Base-by-base conservation (phyloP, 1,140 invertebrate genomes). In the Papilio polytes region DNA sequence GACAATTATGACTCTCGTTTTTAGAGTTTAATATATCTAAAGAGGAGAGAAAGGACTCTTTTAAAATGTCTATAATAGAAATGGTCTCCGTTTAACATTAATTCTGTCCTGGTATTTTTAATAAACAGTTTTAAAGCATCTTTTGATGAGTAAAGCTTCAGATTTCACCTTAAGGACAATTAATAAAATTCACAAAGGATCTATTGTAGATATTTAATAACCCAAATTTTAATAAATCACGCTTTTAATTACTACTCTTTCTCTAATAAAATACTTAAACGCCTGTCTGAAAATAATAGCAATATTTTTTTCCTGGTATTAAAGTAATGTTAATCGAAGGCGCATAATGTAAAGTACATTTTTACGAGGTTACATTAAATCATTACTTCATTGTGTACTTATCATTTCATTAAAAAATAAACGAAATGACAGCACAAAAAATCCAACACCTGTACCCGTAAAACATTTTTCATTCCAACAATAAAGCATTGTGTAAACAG, bases 391-490 rank as follows among this genome's bases (percentile, higher is more conserved):
- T 31, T 63, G 22, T 70, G 6, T 70, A 13, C 6, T 26, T 70
- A 70, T 70, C 26, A 31, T 70, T 70, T 31, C 13, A 31, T 70
- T 31, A 31, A 70, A 31, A 70, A 36, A 70, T 31, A 31, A 31
- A 70, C 18, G 22, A 70, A 70, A 70, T 70, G 26, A 31, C 63
- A 70, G 13, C 13, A 15, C 63, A 70, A 70, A 70, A 70, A 70
- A 36, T 18, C 26, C 10, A 31, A 15, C 63, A 70, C 63, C 63
- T 70, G 63, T 31, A 70, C 63, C 26, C 13, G 13, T 70, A 70
- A 70, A 70, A 70, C 63, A 70, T 70, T 70, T 70, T 70, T 70
- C 63, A 70, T 70, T 70, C 18, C 63, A 70, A 70, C 26, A 70
- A 70, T 70, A 70, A 70, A 70, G 63, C 63, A 70, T 70, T 70